Evolutionary conservation across 2,113 vertebrate species (phyloP).

Genomic region (Lycocorax pyrrhopterus): DNA sequence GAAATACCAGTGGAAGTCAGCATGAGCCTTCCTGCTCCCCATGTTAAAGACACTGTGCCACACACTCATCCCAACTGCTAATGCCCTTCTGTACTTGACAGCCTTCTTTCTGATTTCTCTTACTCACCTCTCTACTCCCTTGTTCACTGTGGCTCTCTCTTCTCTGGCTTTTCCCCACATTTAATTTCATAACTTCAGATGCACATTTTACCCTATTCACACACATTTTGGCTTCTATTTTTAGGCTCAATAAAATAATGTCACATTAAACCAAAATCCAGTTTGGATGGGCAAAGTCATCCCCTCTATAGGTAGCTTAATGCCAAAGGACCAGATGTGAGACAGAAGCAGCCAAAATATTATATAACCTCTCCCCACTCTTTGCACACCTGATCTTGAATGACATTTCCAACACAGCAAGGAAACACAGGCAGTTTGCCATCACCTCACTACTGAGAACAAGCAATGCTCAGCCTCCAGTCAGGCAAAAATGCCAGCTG

Average conservation of each 20-base stretch:
- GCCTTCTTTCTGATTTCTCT: background rate
- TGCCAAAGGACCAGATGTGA: constrained; percentile 47
- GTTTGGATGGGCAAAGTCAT: constrained; percentile 17
- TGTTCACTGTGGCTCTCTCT: background rate
- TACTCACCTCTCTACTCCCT: background rate
- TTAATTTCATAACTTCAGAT: constrained; percentile 13
- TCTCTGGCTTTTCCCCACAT: background rate
- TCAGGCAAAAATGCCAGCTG: background rate
- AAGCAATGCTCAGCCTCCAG: background rate
- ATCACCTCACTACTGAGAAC: background rate
- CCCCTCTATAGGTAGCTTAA: background rate
- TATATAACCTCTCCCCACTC: background rate
- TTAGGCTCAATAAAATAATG: constrained; percentile 7
- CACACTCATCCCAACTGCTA: background rate
- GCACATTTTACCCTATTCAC: background rate
- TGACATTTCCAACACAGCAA: constrained; percentile 21
- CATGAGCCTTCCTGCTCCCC: background rate
- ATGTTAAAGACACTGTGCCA: background rate
- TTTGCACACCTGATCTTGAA: constrained; percentile 31
- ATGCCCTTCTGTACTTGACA: background rate
- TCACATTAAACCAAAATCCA: constrained; percentile 50
- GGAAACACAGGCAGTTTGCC: background rate
- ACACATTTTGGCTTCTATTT: constrained; percentile 3
- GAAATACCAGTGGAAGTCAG: background rate
- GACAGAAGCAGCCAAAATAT: background rate